A percentile compares a stretch with the other conserved stretches of the same genome.
Conservation (phyloP, 2,797 vertebrate species). For the Centropyge bicolor region DNA sequence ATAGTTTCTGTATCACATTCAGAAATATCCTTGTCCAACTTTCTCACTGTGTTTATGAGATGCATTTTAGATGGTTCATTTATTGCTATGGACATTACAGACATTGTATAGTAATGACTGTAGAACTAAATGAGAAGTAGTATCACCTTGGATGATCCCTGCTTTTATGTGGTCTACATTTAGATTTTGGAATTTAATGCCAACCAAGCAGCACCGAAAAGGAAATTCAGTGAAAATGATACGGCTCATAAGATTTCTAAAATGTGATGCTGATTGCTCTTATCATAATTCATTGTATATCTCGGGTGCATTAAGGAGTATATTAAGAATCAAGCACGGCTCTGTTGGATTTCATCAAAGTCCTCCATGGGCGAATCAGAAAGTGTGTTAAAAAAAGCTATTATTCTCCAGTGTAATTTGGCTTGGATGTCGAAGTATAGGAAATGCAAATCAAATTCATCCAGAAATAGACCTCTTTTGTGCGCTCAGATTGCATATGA, state of each 20-base stretch:
- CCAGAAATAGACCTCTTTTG: constrained; percentile 62
- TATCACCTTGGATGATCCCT: neutral
- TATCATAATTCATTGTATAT: constrained; percentile 21
- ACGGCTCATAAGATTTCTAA: constrained; percentile 23
- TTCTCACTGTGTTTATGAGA: neutral
- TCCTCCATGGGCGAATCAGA: constrained; percentile 16
- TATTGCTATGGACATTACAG: neutral
- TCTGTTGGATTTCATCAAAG: constrained; percentile 56
- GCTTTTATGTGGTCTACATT: neutral
- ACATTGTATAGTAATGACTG: neutral
- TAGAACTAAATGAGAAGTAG: neutral
- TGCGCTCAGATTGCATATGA: constrained; percentile 44
- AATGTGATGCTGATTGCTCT: constrained; percentile 22
- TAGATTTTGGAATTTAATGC: constrained; percentile 5
- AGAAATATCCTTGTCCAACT: neutral
- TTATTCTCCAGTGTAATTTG: constrained; percentile 48
- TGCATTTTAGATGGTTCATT: neutral
- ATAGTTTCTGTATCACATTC: neutral
- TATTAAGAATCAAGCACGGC: constrained; percentile 34
- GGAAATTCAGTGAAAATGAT: constrained; percentile 10
- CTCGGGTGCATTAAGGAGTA: constrained; percentile 15
- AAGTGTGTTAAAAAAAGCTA: constrained; percentile 16
- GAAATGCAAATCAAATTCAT: constrained; percentile 63
- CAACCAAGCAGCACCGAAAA: neutral
- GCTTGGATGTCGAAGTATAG: constrained; percentile 44